Base-by-base conservation (phyloP, 2,113 vertebrate species). In the Myotis brandtii region DNA sequence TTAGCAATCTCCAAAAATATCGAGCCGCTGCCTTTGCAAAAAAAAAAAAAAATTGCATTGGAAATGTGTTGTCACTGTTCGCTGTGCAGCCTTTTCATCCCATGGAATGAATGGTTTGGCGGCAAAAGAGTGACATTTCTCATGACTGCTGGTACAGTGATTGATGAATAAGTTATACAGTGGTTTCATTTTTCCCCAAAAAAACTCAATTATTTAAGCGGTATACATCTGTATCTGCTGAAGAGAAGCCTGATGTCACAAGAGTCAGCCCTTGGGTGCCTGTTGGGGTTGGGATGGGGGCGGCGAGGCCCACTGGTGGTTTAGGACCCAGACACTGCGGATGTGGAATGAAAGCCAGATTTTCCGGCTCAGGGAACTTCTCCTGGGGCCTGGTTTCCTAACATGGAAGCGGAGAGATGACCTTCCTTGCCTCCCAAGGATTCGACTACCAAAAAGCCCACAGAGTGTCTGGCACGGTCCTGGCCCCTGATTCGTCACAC, bases 131-230 rank as follows among this genome's bases (percentile, higher is more conserved):
- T 88, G 94, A 83, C 86, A 73, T 94, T 85, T 93, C 90, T 89
- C 4, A 0, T 50, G 30, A 70, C 80, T 76, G n/a, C 79, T 34
- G 67, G 81, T 43, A 30, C 84, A 59, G 27, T n/a, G 84, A 93
- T 93, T 62, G 84, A 90, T 95, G 96, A 83, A 54, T 83, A 91
- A 91, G 93, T 86, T 69, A 92, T 80, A 16, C n/a, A 18, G 27
- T 1, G 23, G 34, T 75, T 89, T 93, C 85, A 27, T 46, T 97
- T 46, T 97, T 72, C 50, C 80, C 46, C 80, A 32, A 23, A 86
- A 82, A 43, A 17, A 88, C 75, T 97, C 73, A 93, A 95, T 95
- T 91, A 94, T 95, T 95, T 56, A 97, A 86, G 69, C n/a, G 81
- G 56, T 37, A 0, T 40, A 32, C 56, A 9, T 86, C 70, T 88